Conservation (phyloP, 2,113 vertebrate genomes). For the Microcebus griseorufus region DNA sequence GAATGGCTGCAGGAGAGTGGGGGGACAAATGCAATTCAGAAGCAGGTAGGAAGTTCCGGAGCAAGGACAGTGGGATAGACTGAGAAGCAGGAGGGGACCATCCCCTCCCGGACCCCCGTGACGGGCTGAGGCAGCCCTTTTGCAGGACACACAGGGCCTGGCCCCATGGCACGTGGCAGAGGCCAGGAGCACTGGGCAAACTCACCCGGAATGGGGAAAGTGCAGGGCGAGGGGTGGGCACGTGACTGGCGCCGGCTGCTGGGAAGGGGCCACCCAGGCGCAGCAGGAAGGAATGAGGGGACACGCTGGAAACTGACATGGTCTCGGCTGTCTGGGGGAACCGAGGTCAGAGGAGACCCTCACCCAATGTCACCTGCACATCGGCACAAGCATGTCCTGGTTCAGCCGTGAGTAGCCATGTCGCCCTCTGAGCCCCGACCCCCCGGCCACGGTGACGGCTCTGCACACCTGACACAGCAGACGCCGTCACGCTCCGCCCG, state of each 20-base stretch:
- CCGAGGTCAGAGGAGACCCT: background rate
- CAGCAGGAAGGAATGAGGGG: background rate
- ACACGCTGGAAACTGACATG: rapidly evolving
- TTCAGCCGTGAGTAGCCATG: rapidly evolving
- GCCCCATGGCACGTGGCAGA: background rate
- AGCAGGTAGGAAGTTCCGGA: background rate
- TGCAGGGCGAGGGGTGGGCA: background rate
- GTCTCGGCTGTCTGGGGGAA: rapidly evolving
- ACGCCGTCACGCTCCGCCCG: rapidly evolving
- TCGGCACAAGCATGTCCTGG: background rate
- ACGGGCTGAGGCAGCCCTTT: background rate
- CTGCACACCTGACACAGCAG: background rate
- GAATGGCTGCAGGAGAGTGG: background rate
- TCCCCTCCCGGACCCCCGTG: rapidly evolving
- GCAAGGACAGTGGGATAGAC: background rate
- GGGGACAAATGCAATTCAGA: background rate
- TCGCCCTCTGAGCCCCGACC: rapidly evolving
- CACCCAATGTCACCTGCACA: background rate
- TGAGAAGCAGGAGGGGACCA: background rate
- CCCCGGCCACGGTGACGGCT: rapidly evolving
- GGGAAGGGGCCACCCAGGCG: background rate
- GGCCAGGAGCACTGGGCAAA: background rate
- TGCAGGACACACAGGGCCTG: background rate
- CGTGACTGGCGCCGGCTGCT: rapidly evolving
- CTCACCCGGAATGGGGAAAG: background rate